Percentiles rank a stretch among this genome's conserved stretches.
phyloP scores from a whole-genome alignment of 2,797 vertebrate species.

The Anguilla pacifica region DNA sequence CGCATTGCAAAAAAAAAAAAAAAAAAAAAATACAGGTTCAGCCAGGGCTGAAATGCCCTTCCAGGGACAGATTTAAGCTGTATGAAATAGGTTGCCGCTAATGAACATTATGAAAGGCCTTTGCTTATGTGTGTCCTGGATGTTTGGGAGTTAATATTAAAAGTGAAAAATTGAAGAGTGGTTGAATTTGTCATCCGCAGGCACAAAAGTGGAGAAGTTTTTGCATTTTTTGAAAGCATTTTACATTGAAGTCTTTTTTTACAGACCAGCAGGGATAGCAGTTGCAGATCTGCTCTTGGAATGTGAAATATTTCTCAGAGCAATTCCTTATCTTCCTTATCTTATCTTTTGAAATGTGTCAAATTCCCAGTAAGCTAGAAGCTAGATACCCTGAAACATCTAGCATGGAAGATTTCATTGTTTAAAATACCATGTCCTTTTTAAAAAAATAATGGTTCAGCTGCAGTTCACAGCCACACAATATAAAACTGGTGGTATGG shows the following conservation, averaged over 20 bases:
- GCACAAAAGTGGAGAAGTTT: not conserved
- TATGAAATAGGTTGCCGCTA: not conserved
- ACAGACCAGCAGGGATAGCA: not conserved
- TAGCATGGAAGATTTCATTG: slow-evolving; percentile 2
- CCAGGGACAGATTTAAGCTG: not conserved
- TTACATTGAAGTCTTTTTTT: not conserved
- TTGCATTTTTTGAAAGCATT: not conserved
- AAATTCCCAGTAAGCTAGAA: not conserved
- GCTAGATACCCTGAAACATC: not conserved
- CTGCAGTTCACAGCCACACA: not conserved
- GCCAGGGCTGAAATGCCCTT: not conserved
- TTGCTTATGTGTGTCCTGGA: not conserved
- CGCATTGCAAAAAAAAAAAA: not conserved
- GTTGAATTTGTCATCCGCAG: not conserved
- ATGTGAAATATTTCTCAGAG: not conserved
- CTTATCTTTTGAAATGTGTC: not conserved
- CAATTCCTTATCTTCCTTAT: not conserved
- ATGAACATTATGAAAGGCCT: not conserved
- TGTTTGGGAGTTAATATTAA: not conserved
- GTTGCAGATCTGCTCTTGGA: not conserved
- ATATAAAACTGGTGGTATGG: not conserved
- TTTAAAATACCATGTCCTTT: not conserved
- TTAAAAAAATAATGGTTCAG: not conserved
- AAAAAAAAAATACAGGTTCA: not conserved
- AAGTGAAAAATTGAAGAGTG: not conserved